Evolutionary conservation across 2,888 invertebrate species (phyloP).

Genomic region (Gonocerus acuteangulatus): DNA sequence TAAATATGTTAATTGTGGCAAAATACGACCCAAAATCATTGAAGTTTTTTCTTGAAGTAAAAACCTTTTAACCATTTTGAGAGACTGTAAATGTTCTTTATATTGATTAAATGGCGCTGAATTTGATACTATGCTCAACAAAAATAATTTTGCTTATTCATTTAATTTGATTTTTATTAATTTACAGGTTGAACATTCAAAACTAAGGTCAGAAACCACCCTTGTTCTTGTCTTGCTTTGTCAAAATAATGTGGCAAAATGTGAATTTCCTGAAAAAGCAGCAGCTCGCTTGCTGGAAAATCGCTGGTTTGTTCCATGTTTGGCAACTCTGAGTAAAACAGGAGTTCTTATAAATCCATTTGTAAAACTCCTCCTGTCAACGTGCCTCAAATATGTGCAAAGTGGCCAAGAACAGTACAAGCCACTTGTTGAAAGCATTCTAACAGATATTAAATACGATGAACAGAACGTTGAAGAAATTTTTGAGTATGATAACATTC

Average conservation of each 20-base stretch:
- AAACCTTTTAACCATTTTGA: too few relatives aligned
- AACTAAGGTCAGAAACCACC: conserved; percentile 57
- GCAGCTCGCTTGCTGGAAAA: conserved; percentile 20
- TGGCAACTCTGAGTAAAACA: conserved; percentile 23
- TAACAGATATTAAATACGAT: conserved; percentile 55
- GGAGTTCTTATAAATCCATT: conserved; percentile 33
- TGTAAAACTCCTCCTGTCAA: conserved; percentile 23
- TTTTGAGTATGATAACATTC: conserved; percentile 42
- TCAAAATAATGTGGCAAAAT: conserved; percentile 40
- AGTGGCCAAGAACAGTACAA: conserved; percentile 45
- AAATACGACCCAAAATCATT: too few relatives aligned
- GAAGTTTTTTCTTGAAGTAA: too few relatives aligned
- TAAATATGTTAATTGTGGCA: too few relatives aligned
- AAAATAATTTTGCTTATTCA: too few relatives aligned
- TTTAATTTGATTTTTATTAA: too few relatives aligned
- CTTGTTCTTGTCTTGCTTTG: conserved; percentile 62
- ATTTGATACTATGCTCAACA: too few relatives aligned
- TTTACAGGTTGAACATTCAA: conserved; percentile 44
- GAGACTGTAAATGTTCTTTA: too few relatives aligned
- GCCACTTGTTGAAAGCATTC: conserved; percentile 51
- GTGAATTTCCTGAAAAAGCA: conserved; percentile 26
- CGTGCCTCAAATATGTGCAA: conserved; percentile 40
- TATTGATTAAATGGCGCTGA: too few relatives aligned
- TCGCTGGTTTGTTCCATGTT: conserved; percentile 32
- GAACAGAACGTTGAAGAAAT: conserved; percentile 44